These are phyloP conservation scores for Montipora foliosa DNA, from an alignment of 64 coral and sea anemone species.

Conservation along the genomic window DNA sequence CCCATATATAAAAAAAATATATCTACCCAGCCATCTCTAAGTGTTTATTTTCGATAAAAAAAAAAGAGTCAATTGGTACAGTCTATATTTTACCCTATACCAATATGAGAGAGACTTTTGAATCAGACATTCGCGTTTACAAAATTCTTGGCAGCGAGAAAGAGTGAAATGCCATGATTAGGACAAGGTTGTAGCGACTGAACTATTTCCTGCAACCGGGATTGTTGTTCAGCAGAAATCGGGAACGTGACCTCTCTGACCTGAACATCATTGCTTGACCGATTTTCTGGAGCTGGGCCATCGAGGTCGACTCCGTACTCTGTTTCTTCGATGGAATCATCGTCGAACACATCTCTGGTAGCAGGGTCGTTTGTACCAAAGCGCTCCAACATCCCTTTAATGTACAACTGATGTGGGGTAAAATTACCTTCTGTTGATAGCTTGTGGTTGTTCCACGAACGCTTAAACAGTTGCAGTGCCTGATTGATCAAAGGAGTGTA, in stretches of 20 bases:
- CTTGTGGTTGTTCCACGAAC: constrained; percentile 33
- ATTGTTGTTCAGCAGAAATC: neutral
- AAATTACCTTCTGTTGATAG: neutral
- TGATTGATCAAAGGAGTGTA: neutral
- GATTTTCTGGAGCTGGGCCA: constrained; percentile 6
- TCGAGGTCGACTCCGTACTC: neutral
- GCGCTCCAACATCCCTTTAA: constrained; percentile 3
- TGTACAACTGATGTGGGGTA: neutral
- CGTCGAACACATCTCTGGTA: neutral
- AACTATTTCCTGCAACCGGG: neutral
- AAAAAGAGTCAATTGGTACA: no score
- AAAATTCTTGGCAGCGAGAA: neutral
- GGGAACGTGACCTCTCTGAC: neutral
- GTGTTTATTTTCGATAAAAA: no score
- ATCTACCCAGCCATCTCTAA: no score
- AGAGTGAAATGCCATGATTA: constrained; percentile 14
- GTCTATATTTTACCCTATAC: no score
- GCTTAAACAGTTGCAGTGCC: neutral
- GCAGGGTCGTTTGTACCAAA: neutral
- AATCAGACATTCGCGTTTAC: neutral
- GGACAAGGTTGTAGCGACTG: neutral
- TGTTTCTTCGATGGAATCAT: neutral
- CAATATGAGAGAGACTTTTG: no score
- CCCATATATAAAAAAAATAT: no score
- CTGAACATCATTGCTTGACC: constrained; percentile 5